These are phyloP conservation scores for Crotalus helleri DNA, from an alignment of 2,113 vertebrate genomes.

Conservation along the genomic window DNA sequence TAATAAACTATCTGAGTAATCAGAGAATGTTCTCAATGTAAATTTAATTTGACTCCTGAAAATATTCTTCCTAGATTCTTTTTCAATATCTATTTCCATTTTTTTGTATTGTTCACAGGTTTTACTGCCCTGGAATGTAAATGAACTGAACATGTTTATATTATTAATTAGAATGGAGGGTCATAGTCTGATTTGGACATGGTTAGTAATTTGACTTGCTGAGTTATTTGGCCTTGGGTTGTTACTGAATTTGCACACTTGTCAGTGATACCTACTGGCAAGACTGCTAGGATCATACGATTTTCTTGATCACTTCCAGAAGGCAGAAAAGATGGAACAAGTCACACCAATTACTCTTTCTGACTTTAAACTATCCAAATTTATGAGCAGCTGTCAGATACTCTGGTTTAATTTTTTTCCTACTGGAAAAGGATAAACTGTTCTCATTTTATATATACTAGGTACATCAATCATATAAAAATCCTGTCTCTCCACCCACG, in stretches of 20 bases:
- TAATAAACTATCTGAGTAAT: neutral
- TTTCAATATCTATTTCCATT: conserved; percentile 10
- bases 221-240: neutral
- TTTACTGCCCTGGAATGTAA: conserved; percentile 4
- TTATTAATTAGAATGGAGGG: conserved; percentile 21
- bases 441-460: neutral
- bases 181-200: neutral
- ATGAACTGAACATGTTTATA: conserved; percentile 6
- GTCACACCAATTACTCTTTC: neutral
- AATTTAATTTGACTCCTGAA: neutral
- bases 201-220: conserved; percentile 4
- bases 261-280: neutral
- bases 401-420: neutral
- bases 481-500: neutral
- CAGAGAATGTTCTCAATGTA: neutral
- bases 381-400: neutral
- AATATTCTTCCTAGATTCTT: neutral
- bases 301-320: conserved; percentile 18
- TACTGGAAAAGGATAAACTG: neutral
- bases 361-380: neutral
- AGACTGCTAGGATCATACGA: neutral
- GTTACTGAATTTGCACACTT: neutral
- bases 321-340: neutral
- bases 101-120: conserved; percentile 22
- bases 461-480: neutral